Conservation (phyloP, 2,888 invertebrate genomes). For the Oscheius sp. region DNA sequence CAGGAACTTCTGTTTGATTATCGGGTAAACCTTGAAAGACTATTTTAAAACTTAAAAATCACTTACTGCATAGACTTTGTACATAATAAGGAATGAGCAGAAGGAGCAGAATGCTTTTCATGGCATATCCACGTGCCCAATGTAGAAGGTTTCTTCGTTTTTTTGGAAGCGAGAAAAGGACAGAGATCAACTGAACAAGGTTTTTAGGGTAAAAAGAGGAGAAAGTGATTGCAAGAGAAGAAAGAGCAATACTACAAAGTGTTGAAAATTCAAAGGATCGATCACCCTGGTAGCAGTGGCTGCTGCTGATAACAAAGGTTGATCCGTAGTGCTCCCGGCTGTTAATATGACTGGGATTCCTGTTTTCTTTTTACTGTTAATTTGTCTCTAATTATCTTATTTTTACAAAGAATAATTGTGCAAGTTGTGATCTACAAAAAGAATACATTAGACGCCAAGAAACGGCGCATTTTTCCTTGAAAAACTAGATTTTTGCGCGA, state of each 20-base stretch:
- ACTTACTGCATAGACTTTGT: constrained; percentile 16
- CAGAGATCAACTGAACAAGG: too few relatives aligned
- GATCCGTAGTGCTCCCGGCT: constrained; percentile 2
- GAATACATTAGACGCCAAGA: too few relatives aligned
- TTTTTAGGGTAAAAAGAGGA: not conserved
- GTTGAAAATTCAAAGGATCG: constrained; percentile 31
- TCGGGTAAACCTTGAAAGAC: not conserved
- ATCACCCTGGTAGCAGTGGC: constrained; percentile 32
- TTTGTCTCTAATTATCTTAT: not conserved
- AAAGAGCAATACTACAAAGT: not conserved
- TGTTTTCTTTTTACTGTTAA: not conserved
- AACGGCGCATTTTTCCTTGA: too few relatives aligned
- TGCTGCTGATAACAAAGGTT: constrained; percentile 31
- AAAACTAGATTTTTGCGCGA: too few relatives aligned
- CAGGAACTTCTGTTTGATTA: not conserved
- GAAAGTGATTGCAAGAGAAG: not conserved
- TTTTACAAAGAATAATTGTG: not conserved
- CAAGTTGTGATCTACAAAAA: too few relatives aligned
- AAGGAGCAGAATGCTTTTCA: constrained; percentile 27
- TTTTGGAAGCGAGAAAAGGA: too few relatives aligned
- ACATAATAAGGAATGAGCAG: constrained; percentile 2
- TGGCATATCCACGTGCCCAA: constrained; percentile 13
- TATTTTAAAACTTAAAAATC: not conserved
- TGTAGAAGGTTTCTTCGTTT: not conserved
- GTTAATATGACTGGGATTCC: too few relatives aligned